These are phyloP conservation scores for Myoxocephalus aenaeus DNA, from an alignment of 2,797 vertebrate species.

Conservation along the genomic window DNA sequence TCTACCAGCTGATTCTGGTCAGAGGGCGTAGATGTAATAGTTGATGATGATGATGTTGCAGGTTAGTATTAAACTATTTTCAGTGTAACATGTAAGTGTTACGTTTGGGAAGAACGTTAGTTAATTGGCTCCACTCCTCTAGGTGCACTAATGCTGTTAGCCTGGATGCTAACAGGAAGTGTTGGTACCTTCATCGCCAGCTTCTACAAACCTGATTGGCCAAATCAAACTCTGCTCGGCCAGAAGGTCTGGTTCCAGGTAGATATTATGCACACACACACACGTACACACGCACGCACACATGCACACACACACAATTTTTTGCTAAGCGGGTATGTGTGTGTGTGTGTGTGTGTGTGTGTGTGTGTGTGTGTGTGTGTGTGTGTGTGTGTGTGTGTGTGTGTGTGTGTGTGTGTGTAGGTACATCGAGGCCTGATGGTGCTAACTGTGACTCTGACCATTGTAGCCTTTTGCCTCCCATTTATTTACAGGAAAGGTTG, in stretches of 20 bases:
- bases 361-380: conserved; percentile 14
- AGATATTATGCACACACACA: not conserved
- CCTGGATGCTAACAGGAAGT: conserved; percentile 68
- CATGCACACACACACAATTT: not conserved
- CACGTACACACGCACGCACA: not conserved
- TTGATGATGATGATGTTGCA: not conserved
- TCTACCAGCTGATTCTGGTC: not conserved
- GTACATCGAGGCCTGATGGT: conserved; percentile 60
- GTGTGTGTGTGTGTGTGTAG: conserved; percentile 39
- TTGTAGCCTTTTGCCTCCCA: conserved; percentile 50
- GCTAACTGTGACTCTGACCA: conserved; percentile 50
- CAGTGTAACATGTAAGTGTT: not conserved
- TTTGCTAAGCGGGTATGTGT: not conserved
- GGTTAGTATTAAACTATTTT: not conserved
- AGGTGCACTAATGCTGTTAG: conserved; percentile 59
- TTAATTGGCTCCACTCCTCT: not conserved
- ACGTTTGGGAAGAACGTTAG: not conserved
- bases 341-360: conserved; percentile 25
- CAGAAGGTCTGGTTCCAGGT: conserved; percentile 68
- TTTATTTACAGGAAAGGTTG: conserved; percentile 60
- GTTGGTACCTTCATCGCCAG: conserved; percentile 58
- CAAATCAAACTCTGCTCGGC: conserved; percentile 39
- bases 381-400: conserved; percentile 17
- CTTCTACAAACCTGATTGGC: conserved; percentile 60
- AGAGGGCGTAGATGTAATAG: not conserved